phyloP scores from a whole-genome alignment of 2,113 vertebrate genomes.

The Shinisaurus crocodilurus region DNA sequence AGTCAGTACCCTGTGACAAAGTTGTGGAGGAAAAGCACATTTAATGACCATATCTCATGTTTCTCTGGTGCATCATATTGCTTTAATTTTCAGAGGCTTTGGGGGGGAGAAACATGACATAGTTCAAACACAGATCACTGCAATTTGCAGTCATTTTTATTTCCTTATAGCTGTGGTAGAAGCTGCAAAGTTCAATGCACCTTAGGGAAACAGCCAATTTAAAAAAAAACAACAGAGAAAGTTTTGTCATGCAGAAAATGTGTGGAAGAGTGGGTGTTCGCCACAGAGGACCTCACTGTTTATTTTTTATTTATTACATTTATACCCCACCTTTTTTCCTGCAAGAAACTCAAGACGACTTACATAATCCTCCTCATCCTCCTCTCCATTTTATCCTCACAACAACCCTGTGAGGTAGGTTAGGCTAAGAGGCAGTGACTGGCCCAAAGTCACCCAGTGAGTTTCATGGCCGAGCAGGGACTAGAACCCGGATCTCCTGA shows the following conservation, averaged over 20 bases:
- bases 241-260: not conserved
- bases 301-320: too few relatives aligned
- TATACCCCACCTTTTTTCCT: too few relatives aligned
- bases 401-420: too few relatives aligned
- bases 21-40: not conserved
- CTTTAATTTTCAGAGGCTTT: not conserved
- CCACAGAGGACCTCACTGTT: not conserved
- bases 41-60: not conserved
- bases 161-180: not conserved
- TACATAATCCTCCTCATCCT: too few relatives aligned
- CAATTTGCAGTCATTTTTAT: not conserved
- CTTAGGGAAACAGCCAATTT: not conserved
- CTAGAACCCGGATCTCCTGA: too few relatives aligned
- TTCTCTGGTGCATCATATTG: not conserved
- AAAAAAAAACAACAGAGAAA: not conserved
- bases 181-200: not conserved
- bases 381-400: too few relatives aligned
- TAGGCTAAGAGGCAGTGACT: too few relatives aligned
- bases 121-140: not conserved
- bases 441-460: too few relatives aligned
- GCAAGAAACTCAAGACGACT: too few relatives aligned
- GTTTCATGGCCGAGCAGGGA: too few relatives aligned
- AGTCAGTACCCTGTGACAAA: not conserved
- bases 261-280: not conserved
- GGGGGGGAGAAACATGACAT: fast-evolving